Percentiles rank a stretch among this genome's conserved stretches.
Conservation (phyloP, 2,888 invertebrate genomes). For the Heteropelma amictum region DNA sequence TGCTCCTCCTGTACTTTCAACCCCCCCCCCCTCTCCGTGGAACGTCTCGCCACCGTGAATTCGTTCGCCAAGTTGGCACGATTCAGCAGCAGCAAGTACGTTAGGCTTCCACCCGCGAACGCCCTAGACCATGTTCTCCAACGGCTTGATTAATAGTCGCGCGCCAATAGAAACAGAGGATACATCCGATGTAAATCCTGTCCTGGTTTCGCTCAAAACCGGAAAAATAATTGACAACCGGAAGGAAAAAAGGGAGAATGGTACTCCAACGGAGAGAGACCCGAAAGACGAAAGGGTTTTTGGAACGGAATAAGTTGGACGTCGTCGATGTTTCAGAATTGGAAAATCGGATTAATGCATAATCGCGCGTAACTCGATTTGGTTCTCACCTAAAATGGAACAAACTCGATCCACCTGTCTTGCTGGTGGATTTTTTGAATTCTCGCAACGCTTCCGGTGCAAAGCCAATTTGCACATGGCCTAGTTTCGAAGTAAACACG, state of each 20-base stretch:
- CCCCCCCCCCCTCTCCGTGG: neutral
- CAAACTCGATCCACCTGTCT: too few relatives aligned
- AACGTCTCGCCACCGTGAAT: neutral
- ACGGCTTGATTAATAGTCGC: constrained; percentile 45
- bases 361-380: too few relatives aligned
- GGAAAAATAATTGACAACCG: constrained; percentile 6
- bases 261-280: neutral
- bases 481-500: too few relatives aligned
- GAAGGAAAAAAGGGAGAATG: neutral
- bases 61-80: constrained; percentile 31
- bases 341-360: too few relatives aligned
- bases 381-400: too few relatives aligned
- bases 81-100: constrained; percentile 24
- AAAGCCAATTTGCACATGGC: too few relatives aligned
- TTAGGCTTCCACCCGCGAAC: constrained; percentile 3
- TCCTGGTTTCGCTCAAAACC: neutral
- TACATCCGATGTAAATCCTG: constrained; percentile 18
- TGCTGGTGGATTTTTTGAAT: too few relatives aligned
- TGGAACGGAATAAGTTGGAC: too few relatives aligned
- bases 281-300: neutral
- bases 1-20: neutral
- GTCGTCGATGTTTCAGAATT: too few relatives aligned
- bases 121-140: constrained; percentile 18
- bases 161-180: constrained; percentile 9
- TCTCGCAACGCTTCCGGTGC: too few relatives aligned